These are phyloP conservation scores for Pogona vitticeps DNA, from an alignment of 2,113 vertebrate genomes.

Conservation along the genomic window DNA sequence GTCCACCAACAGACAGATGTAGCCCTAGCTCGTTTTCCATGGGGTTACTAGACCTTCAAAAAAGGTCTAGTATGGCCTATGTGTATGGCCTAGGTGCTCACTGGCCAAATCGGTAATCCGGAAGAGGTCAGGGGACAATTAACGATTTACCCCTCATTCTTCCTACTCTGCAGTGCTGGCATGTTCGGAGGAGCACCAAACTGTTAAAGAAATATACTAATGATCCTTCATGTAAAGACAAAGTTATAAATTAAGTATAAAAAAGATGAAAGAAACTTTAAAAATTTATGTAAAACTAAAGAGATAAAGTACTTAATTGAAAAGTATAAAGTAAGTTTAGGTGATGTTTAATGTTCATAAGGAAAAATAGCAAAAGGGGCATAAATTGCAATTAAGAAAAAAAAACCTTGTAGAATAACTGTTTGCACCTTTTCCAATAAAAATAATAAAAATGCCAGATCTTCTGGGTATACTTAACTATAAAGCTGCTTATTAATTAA, in stretches of 20 bases:
- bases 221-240: background rate
- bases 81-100: background rate
- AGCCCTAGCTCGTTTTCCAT: background rate
- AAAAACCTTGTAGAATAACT: background rate
- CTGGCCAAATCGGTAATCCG: background rate
- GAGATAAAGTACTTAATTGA: constrained; percentile 19
- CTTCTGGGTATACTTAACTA: background rate
- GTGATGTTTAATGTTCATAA: constrained; percentile 10
- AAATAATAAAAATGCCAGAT: constrained; percentile 1
- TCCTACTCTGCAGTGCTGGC: background rate
- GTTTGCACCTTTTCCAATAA: background rate
- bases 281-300: constrained; percentile 17
- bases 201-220: constrained; percentile 17
- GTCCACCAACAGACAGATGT: background rate
- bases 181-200: background rate
- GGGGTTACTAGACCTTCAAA: background rate
- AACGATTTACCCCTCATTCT: background rate
- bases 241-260: constrained; percentile 15
- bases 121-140: background rate
- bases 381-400: constrained; percentile 16
- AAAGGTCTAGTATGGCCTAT: too few relatives aligned
- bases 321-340: constrained; percentile 19
- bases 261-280: constrained; percentile 22
- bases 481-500: constrained; percentile 22
- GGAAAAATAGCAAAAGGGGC: constrained; percentile 8